Conservation (phyloP, 2,888 invertebrate genomes). For the Adelognathus sp. region DNA sequence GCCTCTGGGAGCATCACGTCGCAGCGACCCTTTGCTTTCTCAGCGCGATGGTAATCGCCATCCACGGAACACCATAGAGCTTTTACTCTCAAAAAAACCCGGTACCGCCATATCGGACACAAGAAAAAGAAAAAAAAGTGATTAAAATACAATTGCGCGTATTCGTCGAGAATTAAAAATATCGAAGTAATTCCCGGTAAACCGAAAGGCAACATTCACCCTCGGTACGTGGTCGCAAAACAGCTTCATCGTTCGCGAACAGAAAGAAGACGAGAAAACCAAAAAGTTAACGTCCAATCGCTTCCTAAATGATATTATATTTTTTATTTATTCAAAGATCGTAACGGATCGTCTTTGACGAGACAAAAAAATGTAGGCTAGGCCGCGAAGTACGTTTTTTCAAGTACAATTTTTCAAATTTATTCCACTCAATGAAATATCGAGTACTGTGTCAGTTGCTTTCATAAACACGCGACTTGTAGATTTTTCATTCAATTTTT, state of each 20-base stretch:
- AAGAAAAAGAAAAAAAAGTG: constrained; percentile 14
- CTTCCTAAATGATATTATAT: too few relatives aligned
- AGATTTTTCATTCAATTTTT: too few relatives aligned
- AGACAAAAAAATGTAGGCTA: too few relatives aligned
- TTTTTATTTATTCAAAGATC: too few relatives aligned
- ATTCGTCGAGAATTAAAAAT: constrained; percentile 5
- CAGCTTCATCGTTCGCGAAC: not conserved
- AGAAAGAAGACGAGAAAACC: not conserved
- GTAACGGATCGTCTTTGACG: too few relatives aligned
- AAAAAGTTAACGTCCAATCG: too few relatives aligned
- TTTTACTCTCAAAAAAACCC: constrained; percentile 15
- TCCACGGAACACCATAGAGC: constrained; percentile 61
- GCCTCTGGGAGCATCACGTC: constrained; percentile 34
- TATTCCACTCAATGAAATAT: too few relatives aligned
- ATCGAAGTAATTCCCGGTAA: not conserved
- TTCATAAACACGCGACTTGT: too few relatives aligned
- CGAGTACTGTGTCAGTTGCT: too few relatives aligned
- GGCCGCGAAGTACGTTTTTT: too few relatives aligned
- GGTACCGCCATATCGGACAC: constrained; percentile 17
- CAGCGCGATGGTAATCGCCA: constrained; percentile 45
- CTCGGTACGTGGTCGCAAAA: not conserved
- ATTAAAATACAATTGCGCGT: not conserved
- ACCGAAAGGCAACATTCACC: too few relatives aligned
- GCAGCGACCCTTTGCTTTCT: constrained; percentile 26
- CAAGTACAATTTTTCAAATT: too few relatives aligned